Percentiles rank a stretch among this genome's conserved stretches.
Conservation (phyloP, 2,888 invertebrate species). For the Sialis fuliginosa region DNA sequence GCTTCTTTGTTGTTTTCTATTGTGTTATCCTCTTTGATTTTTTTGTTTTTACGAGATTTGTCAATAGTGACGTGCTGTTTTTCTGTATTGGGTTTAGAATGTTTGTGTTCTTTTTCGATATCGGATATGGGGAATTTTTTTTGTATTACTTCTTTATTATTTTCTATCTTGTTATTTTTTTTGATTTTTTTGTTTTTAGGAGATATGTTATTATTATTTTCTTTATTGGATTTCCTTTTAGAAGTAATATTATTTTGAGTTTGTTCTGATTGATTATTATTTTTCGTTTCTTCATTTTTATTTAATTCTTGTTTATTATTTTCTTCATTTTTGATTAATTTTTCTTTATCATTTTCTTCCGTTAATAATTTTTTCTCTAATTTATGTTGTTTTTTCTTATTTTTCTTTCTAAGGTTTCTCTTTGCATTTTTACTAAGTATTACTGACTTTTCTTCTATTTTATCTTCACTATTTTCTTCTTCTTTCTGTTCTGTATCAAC, state of each 20-base stretch:
- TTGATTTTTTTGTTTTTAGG: conserved; percentile 8
- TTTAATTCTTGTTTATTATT: background rate
- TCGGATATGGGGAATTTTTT: too few species aligned
- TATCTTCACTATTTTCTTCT: background rate
- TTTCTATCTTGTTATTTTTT: background rate
- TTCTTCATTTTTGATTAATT: background rate
- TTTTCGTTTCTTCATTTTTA: background rate
- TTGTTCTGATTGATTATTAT: conserved; percentile 12
- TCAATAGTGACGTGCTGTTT: too few species aligned
- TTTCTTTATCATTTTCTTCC: background rate
- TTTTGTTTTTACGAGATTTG: conserved; percentile 6
- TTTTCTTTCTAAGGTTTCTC: background rate
- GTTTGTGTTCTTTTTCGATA: conserved; percentile 21
- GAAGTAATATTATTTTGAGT: conserved; percentile 14
- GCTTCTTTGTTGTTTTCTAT: too few species aligned
- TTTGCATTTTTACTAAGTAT: background rate
- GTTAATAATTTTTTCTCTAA: background rate
- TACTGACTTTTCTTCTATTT: background rate
- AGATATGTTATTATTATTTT: conserved; percentile 8
- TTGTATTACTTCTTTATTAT: too few species aligned
- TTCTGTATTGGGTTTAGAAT: conserved; percentile 10
- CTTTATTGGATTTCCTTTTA: conserved; percentile 10
- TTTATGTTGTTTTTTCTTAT: background rate
- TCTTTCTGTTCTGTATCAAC: background rate
- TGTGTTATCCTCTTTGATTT: conserved; percentile 6